These are phyloP conservation scores for Proterorhinus semilunaris DNA, from an alignment of 2,113 vertebrate species.

Conservation along the genomic window DNA sequence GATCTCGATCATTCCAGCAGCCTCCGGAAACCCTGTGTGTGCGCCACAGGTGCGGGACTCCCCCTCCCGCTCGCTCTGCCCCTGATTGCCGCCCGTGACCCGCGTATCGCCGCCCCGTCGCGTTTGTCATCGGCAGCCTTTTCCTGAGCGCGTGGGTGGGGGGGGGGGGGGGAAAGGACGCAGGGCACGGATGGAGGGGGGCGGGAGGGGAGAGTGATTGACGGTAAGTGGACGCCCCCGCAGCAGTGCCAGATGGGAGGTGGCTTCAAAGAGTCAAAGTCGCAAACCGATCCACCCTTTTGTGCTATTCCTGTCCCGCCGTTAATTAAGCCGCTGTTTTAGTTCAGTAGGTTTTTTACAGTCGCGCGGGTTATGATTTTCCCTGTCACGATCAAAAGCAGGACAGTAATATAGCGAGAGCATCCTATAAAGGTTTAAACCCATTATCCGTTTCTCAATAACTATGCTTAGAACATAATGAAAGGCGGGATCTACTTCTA, in stretches of 20 bases:
- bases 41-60: constrained; percentile 54
- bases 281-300: constrained; percentile 50
- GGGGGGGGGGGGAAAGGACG: constrained; percentile 43
- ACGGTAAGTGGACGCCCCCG: constrained; percentile 57
- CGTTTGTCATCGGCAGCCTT: constrained; percentile 54
- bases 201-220: constrained; percentile 21
- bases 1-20: no score
- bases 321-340: not conserved
- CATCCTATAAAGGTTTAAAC: no score
- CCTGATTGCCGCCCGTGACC: constrained; percentile 59
- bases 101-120: constrained; percentile 52
- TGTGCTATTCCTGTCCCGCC: constrained; percentile 18
- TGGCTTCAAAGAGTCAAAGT: constrained; percentile 42
- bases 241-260: constrained; percentile 68
- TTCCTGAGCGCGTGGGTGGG: constrained; percentile 64
- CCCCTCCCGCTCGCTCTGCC: constrained; percentile 35
- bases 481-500: no score
- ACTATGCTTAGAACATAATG: no score
- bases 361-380: no score
- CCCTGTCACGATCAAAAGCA: no score
- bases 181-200: constrained; percentile 23
- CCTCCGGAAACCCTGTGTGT: not conserved
- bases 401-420: no score
- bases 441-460: no score
- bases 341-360: not conserved